Evolutionary conservation across 2,888 invertebrate genomes (phyloP).

Genomic region (Drosophila peninsularis): DNA sequence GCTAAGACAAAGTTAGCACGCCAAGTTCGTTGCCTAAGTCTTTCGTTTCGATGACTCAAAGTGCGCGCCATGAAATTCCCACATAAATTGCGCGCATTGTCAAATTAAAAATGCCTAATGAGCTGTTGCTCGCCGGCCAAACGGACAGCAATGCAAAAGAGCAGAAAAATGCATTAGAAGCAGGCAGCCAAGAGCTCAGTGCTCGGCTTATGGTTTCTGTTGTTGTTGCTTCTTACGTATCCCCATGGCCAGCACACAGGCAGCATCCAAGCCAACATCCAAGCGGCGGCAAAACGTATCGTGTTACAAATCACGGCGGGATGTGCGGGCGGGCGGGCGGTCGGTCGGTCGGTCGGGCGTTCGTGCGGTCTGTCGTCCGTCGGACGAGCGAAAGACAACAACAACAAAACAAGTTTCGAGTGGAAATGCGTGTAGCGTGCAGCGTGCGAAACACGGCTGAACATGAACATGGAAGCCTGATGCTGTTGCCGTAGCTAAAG

Average conservation of each 20-base stretch:
- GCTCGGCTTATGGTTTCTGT: constrained; percentile 26
- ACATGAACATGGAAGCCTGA: constrained; percentile 70
- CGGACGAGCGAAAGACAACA: constrained; percentile 24
- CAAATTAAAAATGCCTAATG: constrained; percentile 83
- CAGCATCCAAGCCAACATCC: constrained; percentile 50
- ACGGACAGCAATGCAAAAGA: constrained; percentile 62
- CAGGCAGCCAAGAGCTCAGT: constrained; percentile 27
- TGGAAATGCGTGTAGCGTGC: constrained; percentile 80
- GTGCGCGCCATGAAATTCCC: constrained; percentile 76
- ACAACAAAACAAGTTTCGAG: constrained; percentile 73
- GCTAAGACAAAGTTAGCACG: constrained; percentile 53
- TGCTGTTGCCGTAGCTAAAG: constrained; percentile 23
- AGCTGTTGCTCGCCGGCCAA: constrained; percentile 62
- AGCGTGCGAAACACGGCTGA: constrained; percentile 77
- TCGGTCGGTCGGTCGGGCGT: constrained; percentile 1
- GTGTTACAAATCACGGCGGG: constrained; percentile 77
- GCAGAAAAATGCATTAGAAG: constrained; percentile 76
- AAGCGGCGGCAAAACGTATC: constrained; percentile 73
- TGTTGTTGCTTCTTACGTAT: constrained; percentile 13
- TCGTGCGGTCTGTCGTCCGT: constrained; percentile 6
- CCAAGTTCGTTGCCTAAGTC: constrained; percentile 76
- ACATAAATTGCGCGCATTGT: constrained; percentile 82
- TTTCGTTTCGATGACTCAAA: constrained; percentile 77
- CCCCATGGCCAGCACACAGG: constrained; percentile 17
- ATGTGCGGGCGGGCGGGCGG: constrained; percentile 44